These are phyloP conservation scores for Anoplolepis gracilipes DNA, from an alignment of 1,140 invertebrate genomes.

Conservation along the genomic window DNA sequence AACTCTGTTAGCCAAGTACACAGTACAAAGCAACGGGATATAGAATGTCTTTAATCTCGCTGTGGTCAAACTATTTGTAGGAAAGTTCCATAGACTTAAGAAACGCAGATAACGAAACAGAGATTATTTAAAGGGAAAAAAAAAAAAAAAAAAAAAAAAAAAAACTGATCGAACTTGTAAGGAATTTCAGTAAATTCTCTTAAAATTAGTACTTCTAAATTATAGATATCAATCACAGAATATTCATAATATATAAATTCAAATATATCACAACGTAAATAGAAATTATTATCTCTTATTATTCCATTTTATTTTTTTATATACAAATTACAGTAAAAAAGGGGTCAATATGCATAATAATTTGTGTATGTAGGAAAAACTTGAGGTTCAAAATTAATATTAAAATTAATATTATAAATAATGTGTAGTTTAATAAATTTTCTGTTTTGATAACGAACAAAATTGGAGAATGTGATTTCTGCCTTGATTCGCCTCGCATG, in stretches of 20 bases:
- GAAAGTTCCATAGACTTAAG: not conserved
- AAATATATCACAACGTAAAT: not conserved
- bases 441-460: not conserved
- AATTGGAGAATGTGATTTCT: conserved; percentile 13
- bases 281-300: not conserved
- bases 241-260: not conserved
- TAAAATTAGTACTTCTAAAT: not conserved
- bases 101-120: conserved; percentile 8
- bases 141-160: too few species aligned
- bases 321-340: not conserved
- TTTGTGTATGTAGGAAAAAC: too few species aligned
- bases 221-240: not conserved
- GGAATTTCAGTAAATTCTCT: not conserved
- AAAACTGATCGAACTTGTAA: not conserved
- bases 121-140: not conserved
- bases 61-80: conserved; percentile 31
- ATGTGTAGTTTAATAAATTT: not conserved
- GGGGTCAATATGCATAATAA: too few species aligned
- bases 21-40: not conserved
- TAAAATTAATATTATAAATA: too few species aligned
- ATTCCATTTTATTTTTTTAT: not conserved
- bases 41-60: conserved; percentile 35
- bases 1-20: conserved; percentile 38
- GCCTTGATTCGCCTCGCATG: not conserved
- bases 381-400: too few species aligned